Evolutionary conservation across 2,113 vertebrate species (phyloP), one percentile per base, ranked within the genome.

Genomic region (Microcebus lehilahytsara): DNA sequence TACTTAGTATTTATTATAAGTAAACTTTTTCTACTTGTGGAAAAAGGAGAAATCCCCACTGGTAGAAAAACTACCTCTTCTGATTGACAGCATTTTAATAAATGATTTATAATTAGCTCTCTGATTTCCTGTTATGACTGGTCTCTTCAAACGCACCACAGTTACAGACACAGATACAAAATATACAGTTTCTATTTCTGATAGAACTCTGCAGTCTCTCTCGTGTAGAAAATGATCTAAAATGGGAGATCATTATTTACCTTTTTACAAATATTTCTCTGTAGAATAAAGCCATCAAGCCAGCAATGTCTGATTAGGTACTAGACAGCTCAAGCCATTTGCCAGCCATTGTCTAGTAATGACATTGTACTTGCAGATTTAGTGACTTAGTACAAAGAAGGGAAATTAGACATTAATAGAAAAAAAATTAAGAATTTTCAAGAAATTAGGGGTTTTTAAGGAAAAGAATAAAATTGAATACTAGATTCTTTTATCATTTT

Each of bases 71-170:
- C 96, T 96, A 97, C 60, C 20, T 97, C 72, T 98, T 97, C 91
- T 40, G 0, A 98, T 93, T 98, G 96, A 97, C 7, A 53, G 96
- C 85, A 49, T 51, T 96, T 96, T 91, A 97, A 98, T 98, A 98
- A 98, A 98, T 98, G 89, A 98, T 98, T 98, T 98, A 98, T 98
- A 98, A 98, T 98, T 97, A 97, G 27, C 40, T 98, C 80, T 96
- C 92, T 95, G 27, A 51, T 96, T 97, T 60, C 97, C 94, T 98
- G 78, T 94, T 98, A 80, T 95, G 86, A 94, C 42, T 98, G 8
- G 19, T 95, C 37, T 98, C 69, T 93, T 95, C 23, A 97, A 94
- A 95, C 72, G 84, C 14, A 69, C 49, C 69, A 93, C 72, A 72
- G 23, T 81, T 91, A 88, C 16, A 97, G 75, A 96, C 19, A 51